Base-by-base conservation (phyloP, 2,797 vertebrate genomes). In the Choloepus didactylus region DNA sequence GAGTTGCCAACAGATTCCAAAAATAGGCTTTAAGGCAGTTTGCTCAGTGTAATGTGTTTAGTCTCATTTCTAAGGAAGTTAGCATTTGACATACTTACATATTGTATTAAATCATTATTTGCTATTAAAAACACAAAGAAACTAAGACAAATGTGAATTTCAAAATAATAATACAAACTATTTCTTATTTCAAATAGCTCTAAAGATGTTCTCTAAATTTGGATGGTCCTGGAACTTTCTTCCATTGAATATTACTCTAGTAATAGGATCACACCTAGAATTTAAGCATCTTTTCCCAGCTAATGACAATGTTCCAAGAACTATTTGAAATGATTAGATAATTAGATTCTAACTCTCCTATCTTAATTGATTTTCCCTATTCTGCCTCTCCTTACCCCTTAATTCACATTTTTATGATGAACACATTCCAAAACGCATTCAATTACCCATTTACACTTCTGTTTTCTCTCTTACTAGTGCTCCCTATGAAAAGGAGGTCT, bases 81-180 rank as follows among this genome's bases (percentile, higher is more conserved):
- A 91, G 5, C 31, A 67, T 89, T 86, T 95, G 82, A 80, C 29
- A 31, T 83, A 91, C 5, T 66, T 90, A 64, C 19, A 54, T 31
- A 66, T 92, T 91, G 1, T 60, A 67, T 95, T 94, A 87, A 96
- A 95, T 77, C 49, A 82, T 51, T 81, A 66, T 79, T 95, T 90
- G 25, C 44, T 89, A 66, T 72, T 94, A 77, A 70, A 41, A 86
- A 62, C 56, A 87, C 19, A 73, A 59, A 85, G 21, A 7, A 67
- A 73, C 67, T 60, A 84, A 73, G 18, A 75, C 15, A 44, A 54
- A 38, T 79, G 25, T 31, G 27, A 91, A 86, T 70, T 19, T 84
- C 44, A 92, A 60, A 83, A 23, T 87, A 84, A 77, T 10, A 83
- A 77, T 14, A 51, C 35, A 90, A 92, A 80, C 76, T 23, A 49